Evolutionary conservation across 64 coral and sea anemone genomes (phyloP).

Genomic region (Montipora foliosa): DNA sequence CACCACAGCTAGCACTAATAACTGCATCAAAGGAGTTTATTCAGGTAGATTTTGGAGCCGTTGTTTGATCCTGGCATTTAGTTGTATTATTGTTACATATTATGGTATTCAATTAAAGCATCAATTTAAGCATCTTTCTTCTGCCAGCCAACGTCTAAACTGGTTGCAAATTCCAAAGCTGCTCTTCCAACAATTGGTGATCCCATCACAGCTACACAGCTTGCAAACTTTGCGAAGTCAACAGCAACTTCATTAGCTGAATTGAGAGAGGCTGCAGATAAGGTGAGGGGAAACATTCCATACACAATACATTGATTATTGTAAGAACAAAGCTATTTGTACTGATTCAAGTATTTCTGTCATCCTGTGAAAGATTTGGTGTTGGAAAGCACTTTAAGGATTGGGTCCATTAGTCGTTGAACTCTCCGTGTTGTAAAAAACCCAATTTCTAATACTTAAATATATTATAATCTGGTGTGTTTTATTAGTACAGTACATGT

Average conservation of each 20-base stretch:
- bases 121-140: not conserved
- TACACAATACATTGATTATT: not conserved
- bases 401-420: too few species aligned
- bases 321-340: not conserved
- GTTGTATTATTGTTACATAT: not conserved
- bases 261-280: conserved; percentile 91
- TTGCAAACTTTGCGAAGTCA: conserved; percentile 94
- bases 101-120: not conserved
- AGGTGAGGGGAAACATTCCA: conserved; percentile 32
- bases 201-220: conserved; percentile 92
- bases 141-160: conserved; percentile 70
- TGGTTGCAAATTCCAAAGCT: conserved; percentile 94
- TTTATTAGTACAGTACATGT: too few species aligned
- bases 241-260: conserved; percentile 85
- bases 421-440: too few species aligned
- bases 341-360: not conserved
- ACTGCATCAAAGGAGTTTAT: conserved; percentile 80
- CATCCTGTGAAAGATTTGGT: not conserved
- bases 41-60: conserved; percentile 23
- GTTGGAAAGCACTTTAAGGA: too few species aligned
- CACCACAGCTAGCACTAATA: conserved; percentile 65
- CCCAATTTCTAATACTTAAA: too few species aligned
- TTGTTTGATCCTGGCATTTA: not conserved
- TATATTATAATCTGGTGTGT: too few species aligned
- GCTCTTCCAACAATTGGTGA: conserved; percentile 95